Base-by-base conservation (phyloP, 2,797 vertebrate genomes). In the Sardinella longiceps region DNA sequence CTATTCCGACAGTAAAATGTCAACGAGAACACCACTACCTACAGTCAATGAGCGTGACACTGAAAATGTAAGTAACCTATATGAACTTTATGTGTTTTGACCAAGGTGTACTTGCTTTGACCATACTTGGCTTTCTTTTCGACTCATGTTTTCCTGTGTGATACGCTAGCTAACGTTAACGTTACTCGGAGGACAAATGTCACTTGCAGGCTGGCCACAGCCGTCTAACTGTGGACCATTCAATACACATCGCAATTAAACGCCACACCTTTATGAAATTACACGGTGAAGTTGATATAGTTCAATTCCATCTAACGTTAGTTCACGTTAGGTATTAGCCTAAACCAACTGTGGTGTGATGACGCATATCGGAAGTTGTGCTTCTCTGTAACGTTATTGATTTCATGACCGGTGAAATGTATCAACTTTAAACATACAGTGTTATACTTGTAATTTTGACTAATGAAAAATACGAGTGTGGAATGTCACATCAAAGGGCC, bases 31-130 rank as follows among this genome's bases (percentile, higher is more conserved):
- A 84, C 97, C 97, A 4, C 90, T 98, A 90, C 96, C 97, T 82
- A 97, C 97, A 56, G 97, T 97, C 90, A 97, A 96, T 90, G 97
- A 97, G 86, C 95, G 96, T 81, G 97, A 97, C 94, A 92, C 96
- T 0, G 97, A 97, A 88, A 96, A 97, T 90, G 97, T 98, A 91
- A 97, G 97, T 97, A 81, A 39, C 9, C 11, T 0, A 9, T 43
- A 53, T 66, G 18, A 23, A 12, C 37, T 53, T 23, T 1, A 43
- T 77, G 70, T 39, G 18, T 43, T 77, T 20, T 53, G 51, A 43
- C 10, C 1, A 33, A 43, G 6, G 33, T 43, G 18, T 77, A 2
- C 37, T 23, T 43, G 18, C 18, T 18, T 77, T 77, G 4, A 18
- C 33, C 18, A 33, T 37, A 77, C 37, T 77, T 77, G 43, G 37